Evolutionary conservation across 1,140 invertebrate species (phyloP).

Genomic region (Marisa cornuarietis): DNA sequence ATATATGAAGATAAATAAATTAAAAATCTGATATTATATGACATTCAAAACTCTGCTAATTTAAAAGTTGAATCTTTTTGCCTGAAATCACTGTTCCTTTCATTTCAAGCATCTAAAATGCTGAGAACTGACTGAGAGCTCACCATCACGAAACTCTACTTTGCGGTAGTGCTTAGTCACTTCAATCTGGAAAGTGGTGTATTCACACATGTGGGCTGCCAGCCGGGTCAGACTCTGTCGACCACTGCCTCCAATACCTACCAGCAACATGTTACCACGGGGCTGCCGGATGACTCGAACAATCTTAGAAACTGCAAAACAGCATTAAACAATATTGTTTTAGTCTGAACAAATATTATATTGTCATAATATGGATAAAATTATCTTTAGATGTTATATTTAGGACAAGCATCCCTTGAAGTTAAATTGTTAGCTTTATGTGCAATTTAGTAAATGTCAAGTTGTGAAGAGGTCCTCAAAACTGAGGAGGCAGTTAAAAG

Average conservation of each 20-base stretch:
- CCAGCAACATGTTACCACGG: slow-evolving; percentile 82
- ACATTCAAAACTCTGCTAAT: neutral
- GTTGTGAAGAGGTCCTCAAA: no score
- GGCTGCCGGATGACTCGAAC: slow-evolving; percentile 84
- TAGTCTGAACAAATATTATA: neutral
- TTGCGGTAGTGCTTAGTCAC: slow-evolving; percentile 80
- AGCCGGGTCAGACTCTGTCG: slow-evolving; percentile 64
- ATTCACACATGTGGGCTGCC: slow-evolving; percentile 74
- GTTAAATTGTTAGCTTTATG: no score
- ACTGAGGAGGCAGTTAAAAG: no score
- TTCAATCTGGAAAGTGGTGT: slow-evolving; percentile 80
- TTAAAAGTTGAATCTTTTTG: neutral
- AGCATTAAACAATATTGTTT: neutral
- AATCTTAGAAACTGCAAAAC: slow-evolving; percentile 75
- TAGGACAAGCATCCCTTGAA: no score
- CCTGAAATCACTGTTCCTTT: neutral
- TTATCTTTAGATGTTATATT: no score
- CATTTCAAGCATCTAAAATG: neutral
- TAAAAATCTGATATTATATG: neutral
- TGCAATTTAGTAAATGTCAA: no score
- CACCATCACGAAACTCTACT: slow-evolving; percentile 79
- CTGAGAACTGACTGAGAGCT: slow-evolving; percentile 10
- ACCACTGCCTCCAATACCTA: slow-evolving; percentile 78
- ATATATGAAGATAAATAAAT: neutral
- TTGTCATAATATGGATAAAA: no score